Base-by-base conservation (phyloP, 2,888 invertebrate species). In the Plebejus melissa region DNA sequence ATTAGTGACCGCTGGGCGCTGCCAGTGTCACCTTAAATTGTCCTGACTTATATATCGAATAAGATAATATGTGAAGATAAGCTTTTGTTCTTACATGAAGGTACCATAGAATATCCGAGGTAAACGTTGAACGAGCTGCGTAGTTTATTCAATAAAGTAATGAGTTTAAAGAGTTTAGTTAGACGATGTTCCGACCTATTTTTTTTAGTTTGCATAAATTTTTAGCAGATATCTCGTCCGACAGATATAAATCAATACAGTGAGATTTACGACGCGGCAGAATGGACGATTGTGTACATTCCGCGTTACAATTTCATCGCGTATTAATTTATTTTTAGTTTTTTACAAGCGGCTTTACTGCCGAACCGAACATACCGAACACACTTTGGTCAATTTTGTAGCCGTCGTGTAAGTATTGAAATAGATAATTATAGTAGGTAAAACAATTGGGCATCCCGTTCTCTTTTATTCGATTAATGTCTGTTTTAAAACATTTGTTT, bases 311-410 rank as follows among this genome's bases (percentile, higher is more conserved):
- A 75, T 77, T 77, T 76, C 78, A 79, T 77, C 77, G 76, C 74
- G 76, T 75, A 75, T 76, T 77, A 22, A 22, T 22, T 76, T 80
- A 79, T 80, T 79, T 79, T 78, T 80, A 78, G 74, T 76, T 74
- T 78, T 79, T 78, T 78, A 78, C 78, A 77, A 50, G 74, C 77
- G 58, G 75, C 54, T 77, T 54, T 72, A 22, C 22, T 22, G 16
- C 72, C 72, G 50, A 72, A 54, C 54, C 70, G 38, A 50, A 46
- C 28, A 46, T 22, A 22, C 22, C 22, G 22, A 22, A 22, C 22
- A 22, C 28, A 28, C 5, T 54, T 72, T 54, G 72, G 28, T 72
- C 72, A 54, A 32, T 50, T 16, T 28, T 28, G 32, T 16, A 41
- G n/a, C 41, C 13, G 72, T 13, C 72, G 72, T 72, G 32, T 13